Percentiles rank a stretch among this genome's conserved stretches.
Conservation (phyloP, 2,888 invertebrate species). For the Magallana nippona region DNA sequence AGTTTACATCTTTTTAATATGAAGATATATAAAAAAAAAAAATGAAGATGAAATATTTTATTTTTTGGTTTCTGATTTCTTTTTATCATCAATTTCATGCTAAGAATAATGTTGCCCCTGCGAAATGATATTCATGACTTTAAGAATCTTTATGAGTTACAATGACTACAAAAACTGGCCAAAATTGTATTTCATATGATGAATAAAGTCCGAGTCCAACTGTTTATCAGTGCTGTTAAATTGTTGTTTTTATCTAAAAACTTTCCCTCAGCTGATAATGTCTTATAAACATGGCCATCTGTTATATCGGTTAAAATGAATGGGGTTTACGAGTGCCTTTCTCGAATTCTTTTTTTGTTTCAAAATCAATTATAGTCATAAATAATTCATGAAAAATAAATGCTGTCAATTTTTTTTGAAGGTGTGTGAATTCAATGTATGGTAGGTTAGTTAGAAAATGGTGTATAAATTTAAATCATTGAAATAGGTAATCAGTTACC, state of each 20-base stretch:
- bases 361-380: not conserved
- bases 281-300: not conserved
- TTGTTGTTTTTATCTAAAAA: constrained; percentile 2
- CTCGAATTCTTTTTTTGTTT: not conserved
- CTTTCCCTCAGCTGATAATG: not conserved
- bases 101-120: not conserved
- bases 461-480: not conserved
- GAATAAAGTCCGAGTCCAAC: too few relatives aligned
- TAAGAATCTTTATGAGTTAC: constrained; percentile 7
- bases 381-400: too few relatives aligned
- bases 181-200: too few relatives aligned
- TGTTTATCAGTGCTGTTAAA: not conserved
- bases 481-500: not conserved
- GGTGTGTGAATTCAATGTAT: not conserved
- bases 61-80: too few relatives aligned
- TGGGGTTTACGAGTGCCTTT: not conserved
- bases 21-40: not conserved
- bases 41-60: too few relatives aligned
- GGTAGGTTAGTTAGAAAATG: not conserved
- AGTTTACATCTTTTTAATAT: too few relatives aligned
- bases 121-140: constrained; percentile 16
- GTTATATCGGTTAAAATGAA: constrained; percentile 3
- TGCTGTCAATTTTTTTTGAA: not conserved
- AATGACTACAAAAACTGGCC: too few relatives aligned
- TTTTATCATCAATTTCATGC: too few relatives aligned